Conservation (phyloP, 2,113 vertebrate species). For the Oreochromis aureus region DNA sequence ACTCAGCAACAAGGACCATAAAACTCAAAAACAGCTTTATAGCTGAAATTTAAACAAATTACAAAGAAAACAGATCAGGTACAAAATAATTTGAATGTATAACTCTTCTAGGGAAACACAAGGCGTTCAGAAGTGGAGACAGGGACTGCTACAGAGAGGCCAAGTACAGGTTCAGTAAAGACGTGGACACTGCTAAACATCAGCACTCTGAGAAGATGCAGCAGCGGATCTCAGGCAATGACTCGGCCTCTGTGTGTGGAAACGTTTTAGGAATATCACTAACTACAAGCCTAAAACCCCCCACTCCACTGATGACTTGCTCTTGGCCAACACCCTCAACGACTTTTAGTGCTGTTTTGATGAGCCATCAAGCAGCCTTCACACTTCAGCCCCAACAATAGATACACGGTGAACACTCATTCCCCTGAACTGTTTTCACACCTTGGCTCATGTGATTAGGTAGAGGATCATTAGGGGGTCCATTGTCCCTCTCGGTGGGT, state of each 20-base stretch:
- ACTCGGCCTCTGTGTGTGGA: background rate
- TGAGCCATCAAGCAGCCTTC: background rate
- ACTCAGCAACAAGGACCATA: background rate
- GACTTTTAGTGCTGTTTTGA: background rate
- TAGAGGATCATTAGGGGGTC: too few relatives aligned
- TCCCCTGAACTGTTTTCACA: too few relatives aligned
- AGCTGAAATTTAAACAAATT: background rate
- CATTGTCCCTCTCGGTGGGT: too few relatives aligned
- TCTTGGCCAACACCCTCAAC: background rate
- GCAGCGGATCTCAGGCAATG: background rate
- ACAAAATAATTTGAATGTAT: background rate
- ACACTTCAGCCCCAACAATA: background rate
- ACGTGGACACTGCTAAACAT: background rate
- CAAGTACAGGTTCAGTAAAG: background rate
- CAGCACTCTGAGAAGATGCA: background rate
- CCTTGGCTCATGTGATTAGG: too few relatives aligned
- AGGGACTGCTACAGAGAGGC: background rate
- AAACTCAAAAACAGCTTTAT: background rate
- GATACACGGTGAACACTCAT: background rate
- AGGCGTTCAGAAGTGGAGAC: rapidly evolving
- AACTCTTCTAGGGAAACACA: background rate
- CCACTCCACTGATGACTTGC: too few relatives aligned
- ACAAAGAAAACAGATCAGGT: background rate
- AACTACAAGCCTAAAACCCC: background rate
- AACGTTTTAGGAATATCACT: background rate